A percentile compares a stretch with the other conserved stretches of the same genome.
Evolutionary conservation across 1,140 invertebrate species (phyloP).

Genomic region (Sitobion miscanthi): DNA sequence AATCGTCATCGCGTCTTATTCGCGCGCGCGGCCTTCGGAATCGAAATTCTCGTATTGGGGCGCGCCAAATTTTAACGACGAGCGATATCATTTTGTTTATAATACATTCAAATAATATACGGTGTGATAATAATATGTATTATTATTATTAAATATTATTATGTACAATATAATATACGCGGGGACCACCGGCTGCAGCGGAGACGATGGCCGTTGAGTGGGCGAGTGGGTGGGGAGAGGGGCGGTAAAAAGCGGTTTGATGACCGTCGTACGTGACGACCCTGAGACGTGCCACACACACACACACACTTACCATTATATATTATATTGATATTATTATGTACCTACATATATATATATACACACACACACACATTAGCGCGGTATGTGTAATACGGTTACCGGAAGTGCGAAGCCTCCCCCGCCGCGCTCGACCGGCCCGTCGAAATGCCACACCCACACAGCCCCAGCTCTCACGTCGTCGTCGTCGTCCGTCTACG

Average conservation of each 20-base stretch:
- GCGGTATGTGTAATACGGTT: constrained; percentile 26
- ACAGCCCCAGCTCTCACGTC: not conserved
- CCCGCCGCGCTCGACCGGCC: not conserved
- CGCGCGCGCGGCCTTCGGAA: too few species aligned
- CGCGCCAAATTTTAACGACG: not conserved
- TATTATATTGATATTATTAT: not conserved
- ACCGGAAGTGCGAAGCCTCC: constrained; percentile 42
- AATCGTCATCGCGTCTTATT: too few species aligned
- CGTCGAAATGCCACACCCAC: constrained; percentile 43
- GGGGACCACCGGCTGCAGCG: not conserved
- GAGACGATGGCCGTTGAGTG: not conserved
- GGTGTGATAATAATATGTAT: not conserved
- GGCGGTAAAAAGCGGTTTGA: constrained; percentile 3
- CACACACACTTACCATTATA: not conserved
- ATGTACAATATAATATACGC: not conserved
- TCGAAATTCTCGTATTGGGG: too few species aligned
- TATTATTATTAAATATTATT: not conserved
- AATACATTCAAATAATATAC: not conserved
- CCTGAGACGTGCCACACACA: not conserved
- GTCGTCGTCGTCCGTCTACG: not conserved
- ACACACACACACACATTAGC: not conserved
- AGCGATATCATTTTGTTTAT: not conserved
- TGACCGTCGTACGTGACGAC: not conserved
- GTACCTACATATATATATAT: not conserved
- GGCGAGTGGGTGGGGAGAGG: not conserved